Base-by-base conservation (phyloP, 2,888 invertebrate genomes). In the Achlya flavicornis region DNA sequence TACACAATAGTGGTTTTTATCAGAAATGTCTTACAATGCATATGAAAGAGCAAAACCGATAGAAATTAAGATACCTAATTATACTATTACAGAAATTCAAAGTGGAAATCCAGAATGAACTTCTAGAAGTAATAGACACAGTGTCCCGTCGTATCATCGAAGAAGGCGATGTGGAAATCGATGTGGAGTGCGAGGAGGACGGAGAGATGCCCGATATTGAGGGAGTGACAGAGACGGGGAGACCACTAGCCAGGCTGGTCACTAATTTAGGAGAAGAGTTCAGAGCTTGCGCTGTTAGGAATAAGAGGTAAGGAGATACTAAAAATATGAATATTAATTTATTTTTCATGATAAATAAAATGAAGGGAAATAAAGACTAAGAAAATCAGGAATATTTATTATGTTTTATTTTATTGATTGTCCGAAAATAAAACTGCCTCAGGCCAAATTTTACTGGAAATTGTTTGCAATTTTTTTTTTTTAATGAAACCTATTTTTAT, bases 61-160 rank as follows among this genome's bases (percentile, higher is more conserved):
- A 26, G 26, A 26, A 26, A 26, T 26, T 26, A 26, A 26, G 26
- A 26, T 26, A 26, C 26, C 26, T 26, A 1, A 26, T 26, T 26
- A 4, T 35, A 35, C 53, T 57, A 12, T 86, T 85, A 63, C 88
- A 97, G 96, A 96, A 96, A 82, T 95, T 98, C 76, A 97, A 97
- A 88, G 95, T 96, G 53, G 96, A 97, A 86, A 97, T 98, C 89
- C 97, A 98, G 86, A 95, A 95, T 16, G 97, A 98, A 79, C 87
- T 98, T 0, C 90, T 97, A 16, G 95, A 96, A 72, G 97, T 98
- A 58, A 96, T 98, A 62, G 96, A 96, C 35, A 92, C 96, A 38
- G 97, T 97, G 0, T 97, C 98, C 1, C 96, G 97, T 67, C 96
- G 97, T 70, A 95, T 98, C 63, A 93, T 95, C 57, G 95, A 95